These are phyloP conservation scores for Circus cinereus DNA, from an alignment of 2,797 vertebrate genomes.

Conservation along the genomic window DNA sequence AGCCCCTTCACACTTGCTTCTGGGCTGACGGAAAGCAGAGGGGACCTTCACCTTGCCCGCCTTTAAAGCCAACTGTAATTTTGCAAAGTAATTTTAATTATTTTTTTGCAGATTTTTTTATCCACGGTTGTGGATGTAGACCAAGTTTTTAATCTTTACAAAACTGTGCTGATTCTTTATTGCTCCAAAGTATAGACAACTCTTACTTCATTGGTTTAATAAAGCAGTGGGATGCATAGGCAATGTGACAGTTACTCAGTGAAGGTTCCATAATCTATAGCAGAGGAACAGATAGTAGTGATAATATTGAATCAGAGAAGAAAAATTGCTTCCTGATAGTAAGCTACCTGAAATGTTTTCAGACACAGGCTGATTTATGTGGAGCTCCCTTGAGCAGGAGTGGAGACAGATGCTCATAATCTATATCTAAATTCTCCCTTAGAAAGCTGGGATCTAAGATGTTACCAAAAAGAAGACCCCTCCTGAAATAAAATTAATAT, in stretches of 20 bases:
- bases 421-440: background rate
- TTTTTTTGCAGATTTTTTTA: background rate
- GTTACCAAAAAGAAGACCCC: background rate
- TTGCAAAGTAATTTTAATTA: accelerated
- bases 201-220: background rate
- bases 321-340: background rate
- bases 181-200: background rate
- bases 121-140: accelerated
- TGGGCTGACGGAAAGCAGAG: background rate
- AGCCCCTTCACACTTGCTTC: accelerated
- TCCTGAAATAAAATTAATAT: background rate
- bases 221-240: accelerated
- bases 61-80: no score
- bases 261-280: background rate
- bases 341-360: background rate
- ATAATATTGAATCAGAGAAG: background rate
- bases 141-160: accelerated
- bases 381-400: background rate
- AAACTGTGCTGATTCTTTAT: background rate
- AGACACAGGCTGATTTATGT: background rate
- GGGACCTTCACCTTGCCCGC: accelerated
- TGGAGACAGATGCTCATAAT: background rate
- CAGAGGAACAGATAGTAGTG: background rate
- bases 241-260: background rate
- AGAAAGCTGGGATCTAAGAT: background rate